These are phyloP conservation scores for Caenorhabditis sp. DNA, from an alignment of 2,888 invertebrate genomes.

Conservation along the genomic window DNA sequence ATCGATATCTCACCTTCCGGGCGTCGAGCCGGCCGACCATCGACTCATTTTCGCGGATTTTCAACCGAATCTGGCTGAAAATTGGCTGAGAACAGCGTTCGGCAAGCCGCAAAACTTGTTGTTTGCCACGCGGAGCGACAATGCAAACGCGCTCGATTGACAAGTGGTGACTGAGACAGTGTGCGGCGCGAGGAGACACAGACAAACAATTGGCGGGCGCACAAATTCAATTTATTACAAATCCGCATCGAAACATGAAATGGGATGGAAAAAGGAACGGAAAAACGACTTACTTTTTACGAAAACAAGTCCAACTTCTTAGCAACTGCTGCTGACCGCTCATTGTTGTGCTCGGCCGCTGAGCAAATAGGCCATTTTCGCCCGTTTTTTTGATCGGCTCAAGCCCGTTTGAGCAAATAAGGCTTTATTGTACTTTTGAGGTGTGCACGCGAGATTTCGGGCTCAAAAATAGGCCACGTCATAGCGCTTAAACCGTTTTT, in stretches of 20 bases:
- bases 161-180: not conserved
- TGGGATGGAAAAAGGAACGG: not conserved
- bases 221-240: slow-evolving; percentile 31
- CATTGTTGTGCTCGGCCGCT: slow-evolving; percentile 12
- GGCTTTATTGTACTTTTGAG: no score
- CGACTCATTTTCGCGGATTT: slow-evolving; percentile 59
- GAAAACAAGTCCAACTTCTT: slow-evolving; percentile 32
- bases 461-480: slow-evolving; percentile 14
- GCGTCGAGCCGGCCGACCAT: slow-evolving; percentile 66
- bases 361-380: no score
- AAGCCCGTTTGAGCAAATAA: no score
- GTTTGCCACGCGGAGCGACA: slow-evolving; percentile 36
- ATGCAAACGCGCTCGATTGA: slow-evolving; percentile 41
- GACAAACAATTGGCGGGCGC: slow-evolving; percentile 19
- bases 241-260: not conserved
- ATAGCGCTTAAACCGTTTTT: not conserved
- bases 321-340: slow-evolving; percentile 14
- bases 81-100: slow-evolving; percentile 5
- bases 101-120: not conserved
- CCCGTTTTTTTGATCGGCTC: no score
- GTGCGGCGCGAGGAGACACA: slow-evolving; percentile 7
- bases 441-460: slow-evolving; percentile 14
- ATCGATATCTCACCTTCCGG: slow-evolving; percentile 60
- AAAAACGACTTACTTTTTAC: slow-evolving; percentile 33
- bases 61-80: not conserved